Evolutionary conservation across 1,140 invertebrate genomes (phyloP).

Genomic region (Papilio polytes): DNA sequence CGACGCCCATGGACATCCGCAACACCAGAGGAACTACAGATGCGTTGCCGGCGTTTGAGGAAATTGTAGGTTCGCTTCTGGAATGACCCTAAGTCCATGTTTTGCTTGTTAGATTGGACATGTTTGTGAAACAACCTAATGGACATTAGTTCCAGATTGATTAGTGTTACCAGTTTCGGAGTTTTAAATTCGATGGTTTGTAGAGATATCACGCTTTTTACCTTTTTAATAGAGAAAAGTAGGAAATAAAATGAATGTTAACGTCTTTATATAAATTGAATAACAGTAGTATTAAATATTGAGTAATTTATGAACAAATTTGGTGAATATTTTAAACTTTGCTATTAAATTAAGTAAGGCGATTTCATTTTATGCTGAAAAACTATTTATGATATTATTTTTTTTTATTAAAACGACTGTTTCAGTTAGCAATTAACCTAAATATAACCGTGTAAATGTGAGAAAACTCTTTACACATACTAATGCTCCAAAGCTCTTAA

Average conservation of each 20-base stretch:
- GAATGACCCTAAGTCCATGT: too few relatives aligned
- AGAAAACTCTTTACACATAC: conserved; percentile 11
- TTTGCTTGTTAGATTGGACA: conserved; percentile 1
- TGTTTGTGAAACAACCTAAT: not conserved
- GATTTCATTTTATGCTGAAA: not conserved
- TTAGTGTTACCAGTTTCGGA: not conserved
- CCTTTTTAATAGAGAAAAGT: too few relatives aligned
- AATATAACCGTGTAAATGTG: not conserved
- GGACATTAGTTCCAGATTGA: not conserved
- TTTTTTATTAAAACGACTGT: not conserved
- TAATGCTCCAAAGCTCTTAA: conserved; percentile 5
- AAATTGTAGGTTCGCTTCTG: too few relatives aligned
- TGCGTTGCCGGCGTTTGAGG: too few relatives aligned
- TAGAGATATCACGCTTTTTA: too few relatives aligned
- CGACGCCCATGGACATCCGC: too few relatives aligned
- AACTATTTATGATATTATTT: not conserved
- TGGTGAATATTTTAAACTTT: not conserved
- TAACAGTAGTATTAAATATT: too few relatives aligned
- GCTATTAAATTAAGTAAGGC: not conserved
- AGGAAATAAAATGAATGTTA: too few relatives aligned
- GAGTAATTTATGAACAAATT: not conserved
- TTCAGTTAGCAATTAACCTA: not conserved
- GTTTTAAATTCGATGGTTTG: not conserved
- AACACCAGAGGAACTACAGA: too few relatives aligned
- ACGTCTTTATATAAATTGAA: too few relatives aligned